Evolutionary conservation across 2,888 invertebrate species (phyloP).

Genomic region (Andrena fulva): DNA sequence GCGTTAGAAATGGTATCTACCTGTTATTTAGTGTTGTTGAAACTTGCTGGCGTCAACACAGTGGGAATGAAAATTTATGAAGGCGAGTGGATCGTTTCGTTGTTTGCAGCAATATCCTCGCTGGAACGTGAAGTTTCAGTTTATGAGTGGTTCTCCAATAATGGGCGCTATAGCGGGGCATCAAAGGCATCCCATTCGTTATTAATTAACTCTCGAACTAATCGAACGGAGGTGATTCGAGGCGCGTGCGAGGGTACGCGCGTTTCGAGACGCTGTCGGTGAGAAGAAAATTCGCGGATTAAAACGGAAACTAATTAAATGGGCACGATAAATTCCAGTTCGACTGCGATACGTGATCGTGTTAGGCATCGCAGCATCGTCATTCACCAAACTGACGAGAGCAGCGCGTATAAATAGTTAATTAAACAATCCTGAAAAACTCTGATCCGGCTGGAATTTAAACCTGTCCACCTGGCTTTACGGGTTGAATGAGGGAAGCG

Average conservation of each 20-base stretch:
- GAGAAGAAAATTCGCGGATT: slow-evolving; percentile 20
- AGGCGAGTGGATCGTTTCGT: not conserved
- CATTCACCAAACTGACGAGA: slow-evolving; percentile 27
- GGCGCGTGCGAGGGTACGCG: not conserved
- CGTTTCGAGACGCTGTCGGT: slow-evolving; percentile 4
- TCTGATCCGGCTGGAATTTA: slow-evolving; percentile 21
- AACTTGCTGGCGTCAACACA: too few species aligned
- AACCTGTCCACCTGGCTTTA: not conserved
- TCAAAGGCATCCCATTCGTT: not conserved
- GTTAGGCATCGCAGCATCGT: slow-evolving; percentile 13
- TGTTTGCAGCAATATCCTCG: not conserved
- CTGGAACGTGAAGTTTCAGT: not conserved
- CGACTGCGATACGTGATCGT: slow-evolving; percentile 23
- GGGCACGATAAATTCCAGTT: slow-evolving; percentile 46
- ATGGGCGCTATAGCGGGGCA: not conserved
- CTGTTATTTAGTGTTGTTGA: too few species aligned
- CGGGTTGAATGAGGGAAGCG: not conserved
- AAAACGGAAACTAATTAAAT: slow-evolving; percentile 49
- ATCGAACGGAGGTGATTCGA: slow-evolving; percentile 14
- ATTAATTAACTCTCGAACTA: slow-evolving; percentile 22
- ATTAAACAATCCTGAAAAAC: slow-evolving; percentile 53
- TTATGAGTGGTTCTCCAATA: not conserved
- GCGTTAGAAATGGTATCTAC: too few species aligned
- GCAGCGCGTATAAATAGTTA: slow-evolving; percentile 49
- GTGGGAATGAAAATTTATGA: too few species aligned